Evolutionary conservation across 2,888 invertebrate genomes (phyloP).

Genomic region (Hirtodrosophila histrioides): DNA sequence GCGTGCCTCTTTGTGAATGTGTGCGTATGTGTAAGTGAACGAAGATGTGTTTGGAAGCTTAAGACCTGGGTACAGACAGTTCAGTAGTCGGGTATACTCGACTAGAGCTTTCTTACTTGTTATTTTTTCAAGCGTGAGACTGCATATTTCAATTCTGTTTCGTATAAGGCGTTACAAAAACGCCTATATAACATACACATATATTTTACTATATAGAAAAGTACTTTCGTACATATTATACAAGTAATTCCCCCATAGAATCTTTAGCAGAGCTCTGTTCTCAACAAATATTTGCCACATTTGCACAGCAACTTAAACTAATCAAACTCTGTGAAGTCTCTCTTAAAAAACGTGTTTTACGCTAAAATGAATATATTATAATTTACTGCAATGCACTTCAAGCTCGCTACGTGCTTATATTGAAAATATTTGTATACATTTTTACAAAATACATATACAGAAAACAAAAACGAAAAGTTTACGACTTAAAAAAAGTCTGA

Average conservation of each 20-base stretch:
- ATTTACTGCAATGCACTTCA: conserved; percentile 40
- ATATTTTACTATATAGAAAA: too few species aligned
- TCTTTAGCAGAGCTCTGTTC: not conserved
- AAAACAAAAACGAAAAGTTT: not conserved
- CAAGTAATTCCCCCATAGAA: not conserved
- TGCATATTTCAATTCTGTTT: too few species aligned
- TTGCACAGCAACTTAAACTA: conserved; percentile 18
- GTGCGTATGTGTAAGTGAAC: too few species aligned
- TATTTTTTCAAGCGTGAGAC: too few species aligned
- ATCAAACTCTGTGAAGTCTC: not conserved
- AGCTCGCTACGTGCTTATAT: conserved; percentile 40
- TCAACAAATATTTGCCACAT: conserved; percentile 6
- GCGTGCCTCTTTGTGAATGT: too few species aligned
- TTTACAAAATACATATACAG: conserved; percentile 1
- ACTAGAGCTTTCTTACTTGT: too few species aligned
- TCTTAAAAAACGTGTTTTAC: conserved; percentile 58
- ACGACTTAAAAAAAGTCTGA: not conserved
- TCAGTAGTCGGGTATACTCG: too few species aligned
- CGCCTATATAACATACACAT: too few species aligned
- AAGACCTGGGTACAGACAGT: too few species aligned
- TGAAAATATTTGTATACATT: conserved; percentile 20
- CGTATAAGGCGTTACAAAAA: too few species aligned
- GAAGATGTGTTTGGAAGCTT: too few species aligned
- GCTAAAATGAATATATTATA: conserved; percentile 37
- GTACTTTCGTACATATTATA: too few species aligned